Conservation (phyloP, 2,797 vertebrate genomes). For the Cacajao melanocephalus region DNA sequence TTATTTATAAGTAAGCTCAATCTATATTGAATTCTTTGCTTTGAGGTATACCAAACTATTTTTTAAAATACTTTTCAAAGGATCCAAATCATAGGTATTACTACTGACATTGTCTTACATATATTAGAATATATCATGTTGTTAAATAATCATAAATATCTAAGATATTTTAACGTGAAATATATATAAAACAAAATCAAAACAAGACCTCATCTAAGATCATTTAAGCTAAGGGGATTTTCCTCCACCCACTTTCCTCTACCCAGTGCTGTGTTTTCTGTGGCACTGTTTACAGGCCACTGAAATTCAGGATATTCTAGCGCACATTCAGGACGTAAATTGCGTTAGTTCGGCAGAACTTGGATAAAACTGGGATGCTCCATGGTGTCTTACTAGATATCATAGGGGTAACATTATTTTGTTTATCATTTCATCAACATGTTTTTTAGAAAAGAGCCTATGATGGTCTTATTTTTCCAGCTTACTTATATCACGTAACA, state of each 20-base stretch:
- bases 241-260: not conserved
- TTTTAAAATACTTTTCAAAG: not conserved
- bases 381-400: not conserved
- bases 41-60: not conserved
- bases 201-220: not conserved
- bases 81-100: not conserved
- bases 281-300: not conserved
- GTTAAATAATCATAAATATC: not conserved
- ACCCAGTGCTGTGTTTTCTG: not conserved
- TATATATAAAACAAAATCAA: not conserved
- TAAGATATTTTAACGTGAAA: not conserved
- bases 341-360: not conserved
- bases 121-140: not conserved
- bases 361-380: not conserved
- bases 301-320: not conserved
- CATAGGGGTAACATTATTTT: not conserved
- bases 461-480: not conserved
- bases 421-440: not conserved
- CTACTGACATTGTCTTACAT: not conserved
- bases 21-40: not conserved
- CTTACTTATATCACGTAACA: not conserved
- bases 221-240: not conserved
- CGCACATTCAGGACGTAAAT: not conserved
- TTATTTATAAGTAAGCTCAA: not conserved
- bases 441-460: not conserved